These are phyloP conservation scores for Pheosia gnoma DNA, from an alignment of 2,888 invertebrate species.

Conservation along the genomic window DNA sequence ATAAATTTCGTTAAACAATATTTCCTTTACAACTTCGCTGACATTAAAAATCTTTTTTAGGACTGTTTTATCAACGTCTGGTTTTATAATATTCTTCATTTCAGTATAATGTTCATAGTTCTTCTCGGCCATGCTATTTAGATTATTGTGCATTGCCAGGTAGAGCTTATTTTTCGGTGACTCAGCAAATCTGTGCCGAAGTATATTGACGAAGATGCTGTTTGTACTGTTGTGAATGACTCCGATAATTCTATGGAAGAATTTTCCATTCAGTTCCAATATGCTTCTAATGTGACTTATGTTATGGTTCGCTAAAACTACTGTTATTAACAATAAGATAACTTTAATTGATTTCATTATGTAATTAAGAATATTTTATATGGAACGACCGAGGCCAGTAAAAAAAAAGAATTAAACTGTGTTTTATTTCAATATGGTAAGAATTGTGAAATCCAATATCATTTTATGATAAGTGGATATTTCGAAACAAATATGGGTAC, in stretches of 20 bases:
- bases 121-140: constrained; percentile 40
- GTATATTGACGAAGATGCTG: constrained; percentile 45
- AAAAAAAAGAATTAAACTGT: constrained; percentile 5
- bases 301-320: constrained; percentile 16
- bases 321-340: constrained; percentile 13
- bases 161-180: constrained; percentile 32
- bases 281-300: constrained; percentile 11
- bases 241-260: constrained; percentile 33
- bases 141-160: constrained; percentile 43
- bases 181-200: constrained; percentile 26
- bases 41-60: constrained; percentile 13
- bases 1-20: constrained; percentile 21
- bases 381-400: not conserved
- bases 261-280: constrained; percentile 27
- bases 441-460: not conserved
- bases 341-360: constrained; percentile 9
- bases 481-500: not conserved
- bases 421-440: not conserved
- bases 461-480: not conserved
- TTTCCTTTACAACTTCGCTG: constrained; percentile 30
- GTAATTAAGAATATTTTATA: not conserved
- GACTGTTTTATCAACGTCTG: constrained; percentile 10
- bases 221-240: constrained; percentile 41
- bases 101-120: constrained; percentile 36
- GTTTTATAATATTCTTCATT: constrained; percentile 26